Evolutionary conservation across 1,140 invertebrate genomes (phyloP), one percentile per base, ranked within the genome.

Genomic region (Drosophila eugracilis): DNA sequence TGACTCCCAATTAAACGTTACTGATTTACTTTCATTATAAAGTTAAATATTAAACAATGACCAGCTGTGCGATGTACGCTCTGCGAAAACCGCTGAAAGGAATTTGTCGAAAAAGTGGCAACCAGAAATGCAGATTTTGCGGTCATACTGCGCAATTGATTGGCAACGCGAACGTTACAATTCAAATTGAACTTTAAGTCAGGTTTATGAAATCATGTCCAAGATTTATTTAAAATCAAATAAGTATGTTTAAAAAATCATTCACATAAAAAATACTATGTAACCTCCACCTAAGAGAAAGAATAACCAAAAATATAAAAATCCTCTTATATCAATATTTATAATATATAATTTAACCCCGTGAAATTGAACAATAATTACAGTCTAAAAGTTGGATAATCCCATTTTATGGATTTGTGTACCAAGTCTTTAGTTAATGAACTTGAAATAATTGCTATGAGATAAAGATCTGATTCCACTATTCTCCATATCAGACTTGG

Each of bases 61-160:
- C 12, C 41, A 65, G 60, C 55, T 62, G n/a, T n/a, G 55, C 10
- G 24, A 7, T 19, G 19, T 42, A 42, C n/a, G n/a, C n/a, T n/a
- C n/a, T n/a, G n/a, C n/a, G n/a, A n/a, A n/a, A n/a, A n/a, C 24
- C 17, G 37, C 22, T 42, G 30, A 9, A 5, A 5, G 24, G 12
- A 30, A 17, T 1, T 1, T 22, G 15, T n/a, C 12, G 5, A 54
- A 30, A 30, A 42, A 5, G 17, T n/a, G 24, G 4, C 37, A 17
- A 15, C 19, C 10, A 42, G 0, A 3, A 10, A 21, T 30, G 22
- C 15, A 1, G 12, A 42, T 30, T 3, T 3, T 14, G n/a, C 10
- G 52, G 52, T 42, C 52, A 42, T 7, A 54, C 52, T 54, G 52
- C 7, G 17, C n/a, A n/a, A n/a, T 0, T 42, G 37, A 17, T 32